Base-by-base conservation (phyloP, 2,113 vertebrate species). In the Bettongia penicillata region DNA sequence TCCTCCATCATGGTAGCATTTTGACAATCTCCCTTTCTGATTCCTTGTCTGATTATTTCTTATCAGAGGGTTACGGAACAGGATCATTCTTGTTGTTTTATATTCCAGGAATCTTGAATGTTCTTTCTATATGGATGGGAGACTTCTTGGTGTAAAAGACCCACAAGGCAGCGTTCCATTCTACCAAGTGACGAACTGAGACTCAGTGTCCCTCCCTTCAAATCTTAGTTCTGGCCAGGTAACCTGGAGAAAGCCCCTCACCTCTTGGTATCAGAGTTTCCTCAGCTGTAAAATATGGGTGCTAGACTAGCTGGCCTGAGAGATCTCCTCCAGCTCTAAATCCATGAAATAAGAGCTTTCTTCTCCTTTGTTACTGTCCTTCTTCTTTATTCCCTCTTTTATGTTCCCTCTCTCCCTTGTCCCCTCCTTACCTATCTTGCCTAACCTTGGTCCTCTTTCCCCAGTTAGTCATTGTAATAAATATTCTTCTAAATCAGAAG, bases 401-500 rank as follows among this genome's bases (percentile, higher is more conserved):
- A 92, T 90, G 95, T 91, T 84, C 28, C 0, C 0, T 53, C 61
- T 93, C 43, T 94, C 93, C 57, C 92, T 48, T 37, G 43, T 2
- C 50, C 23, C 28, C n/a, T 84, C 28, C 92, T 31, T 31, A 19
- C 61, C 57, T 52, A n/a, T 28, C 91, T 91, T 94, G 77, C 92
- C 95, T 91, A 94, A 47, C 92, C 12, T 77, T 77, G 61, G 0
- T 55, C 84, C 91, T 37, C 48, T 91, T 93, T 77, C 93, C 95
- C 90, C 93, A 94, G 95, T 98, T 96, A 95, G 95, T 96, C 97
- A 96, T 93, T 91, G 95, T 96, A 98, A 97, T 97, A 97, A 98
- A 98, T 93, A 97, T n/a, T 90, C 57, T 95, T 97, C 97, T 97
- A 97, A 98, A 97, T 94, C 96, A 93, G 84, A 55, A 94, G 68